Evolutionary conservation across 2,888 invertebrate genomes (phyloP).

Genomic region (Rhagophthalmus giganteus): DNA sequence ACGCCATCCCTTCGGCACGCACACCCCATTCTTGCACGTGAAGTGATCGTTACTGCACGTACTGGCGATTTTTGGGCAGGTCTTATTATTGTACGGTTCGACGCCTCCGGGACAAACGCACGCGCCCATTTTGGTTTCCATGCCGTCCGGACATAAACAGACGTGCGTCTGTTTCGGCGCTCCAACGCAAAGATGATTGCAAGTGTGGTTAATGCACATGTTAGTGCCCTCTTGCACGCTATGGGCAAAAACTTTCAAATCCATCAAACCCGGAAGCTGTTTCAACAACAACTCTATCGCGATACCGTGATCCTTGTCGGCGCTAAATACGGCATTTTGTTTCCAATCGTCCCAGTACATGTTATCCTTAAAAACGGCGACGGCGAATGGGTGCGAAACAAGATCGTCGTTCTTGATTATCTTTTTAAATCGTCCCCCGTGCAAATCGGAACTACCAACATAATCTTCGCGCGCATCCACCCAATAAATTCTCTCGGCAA

Average conservation of each 20-base stretch:
- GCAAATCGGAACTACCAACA: conserved; percentile 74
- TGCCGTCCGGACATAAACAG: conserved; percentile 81
- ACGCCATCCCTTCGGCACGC: conserved; percentile 63
- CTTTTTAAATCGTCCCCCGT: conserved; percentile 69
- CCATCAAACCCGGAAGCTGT: conserved; percentile 75
- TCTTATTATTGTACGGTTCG: conserved; percentile 66
- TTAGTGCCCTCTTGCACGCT: conserved; percentile 76
- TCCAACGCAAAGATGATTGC: conserved; percentile 78
- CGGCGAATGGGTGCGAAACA: conserved; percentile 82
- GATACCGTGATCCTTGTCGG: conserved; percentile 75
- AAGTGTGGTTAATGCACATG: conserved; percentile 65
- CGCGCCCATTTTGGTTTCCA: conserved; percentile 54
- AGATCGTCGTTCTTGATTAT: conserved; percentile 63
- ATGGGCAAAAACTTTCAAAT: conserved; percentile 79
- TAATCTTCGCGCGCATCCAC: conserved; percentile 83
- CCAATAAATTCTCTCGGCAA: conserved; percentile 82
- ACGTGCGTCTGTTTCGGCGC: conserved; percentile 65
- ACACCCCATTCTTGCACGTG: conserved; percentile 61
- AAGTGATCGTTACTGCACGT: conserved; percentile 63
- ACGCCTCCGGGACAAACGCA: conserved; percentile 79
- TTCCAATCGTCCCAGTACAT: conserved; percentile 94
- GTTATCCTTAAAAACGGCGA: conserved; percentile 80
- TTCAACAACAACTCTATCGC: conserved; percentile 59
- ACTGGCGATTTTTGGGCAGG: conserved; percentile 67
- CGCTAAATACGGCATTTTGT: conserved; percentile 74